Conservation (phyloP, 2,888 invertebrate species). For the Caenorhabditis angaria region DNA sequence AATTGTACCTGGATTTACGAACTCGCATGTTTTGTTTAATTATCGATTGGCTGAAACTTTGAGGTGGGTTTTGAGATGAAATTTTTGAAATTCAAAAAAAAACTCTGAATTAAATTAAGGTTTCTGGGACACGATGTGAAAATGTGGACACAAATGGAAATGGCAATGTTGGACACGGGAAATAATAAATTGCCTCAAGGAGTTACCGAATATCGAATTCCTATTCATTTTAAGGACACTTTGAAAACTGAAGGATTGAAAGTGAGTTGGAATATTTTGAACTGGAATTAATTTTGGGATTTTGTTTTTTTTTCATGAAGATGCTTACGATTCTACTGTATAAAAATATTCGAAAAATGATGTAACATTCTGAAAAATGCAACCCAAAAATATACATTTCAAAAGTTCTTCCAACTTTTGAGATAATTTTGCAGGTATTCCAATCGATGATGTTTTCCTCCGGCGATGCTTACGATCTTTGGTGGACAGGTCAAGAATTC, state of each 20-base stretch:
- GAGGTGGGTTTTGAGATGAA: constrained; percentile 28
- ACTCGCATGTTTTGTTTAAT: constrained; percentile 70
- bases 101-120: too few relatives aligned
- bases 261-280: constrained; percentile 32
- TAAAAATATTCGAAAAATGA: too few relatives aligned
- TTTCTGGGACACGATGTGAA: constrained; percentile 63
- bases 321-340: background rate
- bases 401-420: too few relatives aligned
- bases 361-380: too few relatives aligned
- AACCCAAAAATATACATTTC: too few relatives aligned
- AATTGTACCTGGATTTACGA: constrained; percentile 71
- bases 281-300: too few relatives aligned
- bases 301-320: too few relatives aligned
- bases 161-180: constrained; percentile 62
- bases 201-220: constrained; percentile 58
- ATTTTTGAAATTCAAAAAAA: constrained; percentile 11
- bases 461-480: constrained; percentile 69
- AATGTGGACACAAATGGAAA: constrained; percentile 70
- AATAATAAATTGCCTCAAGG: constrained; percentile 56
- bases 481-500: constrained; percentile 72
- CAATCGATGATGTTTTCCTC: constrained; percentile 71
- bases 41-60: constrained; percentile 67
- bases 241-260: constrained; percentile 68
- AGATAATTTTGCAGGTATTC: constrained; percentile 61
- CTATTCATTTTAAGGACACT: constrained; percentile 65